Evolutionary conservation across 1,140 invertebrate genomes (phyloP).

Genomic region (Plectrocnemia conspersa): DNA sequence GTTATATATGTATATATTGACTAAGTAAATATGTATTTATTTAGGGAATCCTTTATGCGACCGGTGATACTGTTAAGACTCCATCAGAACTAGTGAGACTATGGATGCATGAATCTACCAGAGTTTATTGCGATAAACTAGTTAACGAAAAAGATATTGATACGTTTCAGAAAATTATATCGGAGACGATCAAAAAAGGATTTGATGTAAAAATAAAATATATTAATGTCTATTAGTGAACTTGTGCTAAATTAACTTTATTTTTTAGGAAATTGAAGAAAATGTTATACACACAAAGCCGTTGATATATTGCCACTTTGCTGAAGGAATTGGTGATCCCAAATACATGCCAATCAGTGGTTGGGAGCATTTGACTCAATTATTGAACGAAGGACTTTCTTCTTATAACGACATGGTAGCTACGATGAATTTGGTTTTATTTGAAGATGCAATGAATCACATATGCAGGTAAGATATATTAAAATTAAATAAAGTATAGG

Average conservation of each 20-base stretch:
- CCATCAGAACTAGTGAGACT: slow-evolving; percentile 69
- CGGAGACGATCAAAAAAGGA: slow-evolving; percentile 77
- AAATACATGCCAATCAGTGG: slow-evolving; percentile 80
- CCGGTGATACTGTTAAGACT: slow-evolving; percentile 67
- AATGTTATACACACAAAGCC: slow-evolving; percentile 62
- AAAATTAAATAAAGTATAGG: not conserved
- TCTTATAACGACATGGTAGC: slow-evolving; percentile 82
- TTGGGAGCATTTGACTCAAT: slow-evolving; percentile 68
- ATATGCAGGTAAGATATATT: slow-evolving; percentile 59
- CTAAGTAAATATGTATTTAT: slow-evolving; percentile 27
- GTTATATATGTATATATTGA: too few relatives aligned
- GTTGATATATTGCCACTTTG: slow-evolving; percentile 85
- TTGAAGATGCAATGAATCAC: slow-evolving; percentile 92
- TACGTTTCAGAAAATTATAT: slow-evolving; percentile 66
- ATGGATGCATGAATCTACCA: slow-evolving; percentile 84
- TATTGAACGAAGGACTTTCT: slow-evolving; percentile 75
- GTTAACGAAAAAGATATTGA: slow-evolving; percentile 71
- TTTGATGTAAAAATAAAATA: too few relatives aligned
- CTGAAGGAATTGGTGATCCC: slow-evolving; percentile 82
- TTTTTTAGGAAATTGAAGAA: slow-evolving; percentile 59
- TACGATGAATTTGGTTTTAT: slow-evolving; percentile 92
- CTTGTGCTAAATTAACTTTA: not conserved
- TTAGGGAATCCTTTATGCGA: slow-evolving; percentile 86
- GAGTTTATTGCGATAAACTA: slow-evolving; percentile 89
- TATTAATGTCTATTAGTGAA: slow-evolving; percentile 21